These are phyloP conservation scores for Chaetops frenatus DNA, from an alignment of 2,113 vertebrate species.

Conservation along the genomic window DNA sequence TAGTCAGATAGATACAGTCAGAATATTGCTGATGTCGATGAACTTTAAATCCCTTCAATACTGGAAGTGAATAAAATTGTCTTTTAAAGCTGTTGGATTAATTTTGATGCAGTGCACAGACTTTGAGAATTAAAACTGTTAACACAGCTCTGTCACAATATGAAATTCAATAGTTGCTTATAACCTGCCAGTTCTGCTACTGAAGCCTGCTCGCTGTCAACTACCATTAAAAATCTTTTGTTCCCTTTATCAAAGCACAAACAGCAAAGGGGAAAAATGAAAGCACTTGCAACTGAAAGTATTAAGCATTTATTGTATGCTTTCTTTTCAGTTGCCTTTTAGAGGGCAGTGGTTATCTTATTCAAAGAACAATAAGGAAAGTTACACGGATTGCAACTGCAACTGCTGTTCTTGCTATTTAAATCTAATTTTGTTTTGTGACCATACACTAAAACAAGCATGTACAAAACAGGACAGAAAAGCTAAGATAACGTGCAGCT, in stretches of 20 bases:
- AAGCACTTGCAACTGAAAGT: neutral
- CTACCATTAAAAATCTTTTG: conserved; percentile 8
- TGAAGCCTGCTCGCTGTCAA: neutral
- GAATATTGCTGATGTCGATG: neutral
- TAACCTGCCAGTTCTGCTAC: neutral
- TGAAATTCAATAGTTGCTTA: neutral
- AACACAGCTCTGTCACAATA: conserved; percentile 10
- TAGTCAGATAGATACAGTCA: neutral
- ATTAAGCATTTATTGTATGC: neutral
- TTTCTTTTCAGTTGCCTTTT: neutral
- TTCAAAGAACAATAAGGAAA: neutral
- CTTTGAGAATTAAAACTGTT: neutral
- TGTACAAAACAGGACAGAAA: neutral
- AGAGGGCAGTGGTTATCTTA: neutral
- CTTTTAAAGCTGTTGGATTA: neutral
- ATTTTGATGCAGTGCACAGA: neutral
- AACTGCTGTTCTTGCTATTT: neutral
- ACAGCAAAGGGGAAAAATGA: neutral
- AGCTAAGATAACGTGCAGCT: neutral
- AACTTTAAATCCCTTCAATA: neutral
- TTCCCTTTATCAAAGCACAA: conserved; percentile 27
- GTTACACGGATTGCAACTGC: neutral
- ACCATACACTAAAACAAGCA: neutral
- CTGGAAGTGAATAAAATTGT: neutral
- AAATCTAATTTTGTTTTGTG: neutral